phyloP scores from a whole-genome alignment of 2,888 invertebrate genomes.

The Griposia aprilina region DNA sequence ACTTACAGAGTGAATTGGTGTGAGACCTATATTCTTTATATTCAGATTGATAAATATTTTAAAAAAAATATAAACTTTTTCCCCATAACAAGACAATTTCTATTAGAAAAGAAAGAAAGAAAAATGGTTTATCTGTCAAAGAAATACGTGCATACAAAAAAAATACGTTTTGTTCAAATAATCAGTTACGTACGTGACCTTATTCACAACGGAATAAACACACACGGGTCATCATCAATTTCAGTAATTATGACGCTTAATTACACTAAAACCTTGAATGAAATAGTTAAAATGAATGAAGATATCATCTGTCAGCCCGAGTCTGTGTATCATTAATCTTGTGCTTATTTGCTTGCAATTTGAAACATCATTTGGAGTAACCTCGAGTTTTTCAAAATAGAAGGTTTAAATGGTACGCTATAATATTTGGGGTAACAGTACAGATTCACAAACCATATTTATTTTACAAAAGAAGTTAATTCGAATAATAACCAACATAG shows the following conservation, averaged over 20 bases:
- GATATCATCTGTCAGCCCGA: slow-evolving; percentile 40
- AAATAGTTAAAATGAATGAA: slow-evolving; percentile 48
- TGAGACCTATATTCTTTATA: not conserved
- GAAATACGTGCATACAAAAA: too few species aligned
- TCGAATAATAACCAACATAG: too few species aligned
- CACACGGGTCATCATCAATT: slow-evolving; percentile 47
- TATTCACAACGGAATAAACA: slow-evolving; percentile 13
- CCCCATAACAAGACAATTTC: not conserved
- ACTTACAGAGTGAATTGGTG: not conserved
- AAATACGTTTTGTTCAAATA: not conserved
- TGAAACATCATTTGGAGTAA: slow-evolving; percentile 21
- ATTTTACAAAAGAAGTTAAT: too few species aligned
- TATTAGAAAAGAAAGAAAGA: not conserved
- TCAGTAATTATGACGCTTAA: slow-evolving; percentile 45
- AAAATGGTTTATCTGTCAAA: too few species aligned
- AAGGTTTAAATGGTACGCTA: slow-evolving; percentile 6
- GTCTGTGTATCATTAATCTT: slow-evolving; percentile 53
- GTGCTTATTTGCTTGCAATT: slow-evolving; percentile 36
- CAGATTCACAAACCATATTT: too few species aligned
- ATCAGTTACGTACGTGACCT: slow-evolving; percentile 2
- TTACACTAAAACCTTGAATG: slow-evolving; percentile 55
- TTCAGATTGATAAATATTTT: not conserved
- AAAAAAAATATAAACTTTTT: not conserved
- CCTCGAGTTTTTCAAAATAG: slow-evolving; percentile 29
- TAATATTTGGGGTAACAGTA: too few species aligned